These are phyloP conservation scores for Drosophila dunni DNA, from an alignment of 1,140 invertebrate species.

Conservation along the genomic window DNA sequence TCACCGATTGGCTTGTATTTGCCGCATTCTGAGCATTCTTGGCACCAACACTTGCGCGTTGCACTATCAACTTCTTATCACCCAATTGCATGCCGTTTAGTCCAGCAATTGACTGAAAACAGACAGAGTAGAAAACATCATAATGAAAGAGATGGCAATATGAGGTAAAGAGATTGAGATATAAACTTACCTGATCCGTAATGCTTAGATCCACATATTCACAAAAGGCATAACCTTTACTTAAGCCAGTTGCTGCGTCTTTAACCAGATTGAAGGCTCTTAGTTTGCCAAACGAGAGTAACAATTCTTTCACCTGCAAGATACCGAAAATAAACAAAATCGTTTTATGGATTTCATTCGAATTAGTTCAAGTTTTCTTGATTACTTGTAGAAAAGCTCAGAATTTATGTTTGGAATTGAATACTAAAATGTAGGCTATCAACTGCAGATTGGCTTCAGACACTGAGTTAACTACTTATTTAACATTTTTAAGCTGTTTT, in stretches of 20 bases:
- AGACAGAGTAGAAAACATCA: background rate
- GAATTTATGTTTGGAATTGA: too few species aligned
- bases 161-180: background rate
- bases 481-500: too few species aligned
- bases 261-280: constrained; percentile 99
- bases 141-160: background rate
- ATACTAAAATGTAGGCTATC: too few species aligned
- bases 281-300: constrained; percentile 98
- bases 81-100: constrained; percentile 99
- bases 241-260: constrained; percentile 98
- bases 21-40: constrained; percentile 92
- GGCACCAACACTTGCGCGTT: constrained; percentile 97
- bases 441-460: too few species aligned
- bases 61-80: constrained; percentile 99
- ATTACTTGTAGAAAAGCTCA: too few species aligned
- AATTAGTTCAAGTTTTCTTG: too few species aligned
- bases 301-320: constrained; percentile 95
- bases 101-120: constrained; percentile 95
- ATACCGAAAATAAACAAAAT: background rate
- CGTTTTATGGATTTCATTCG: too few species aligned
- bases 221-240: constrained; percentile 99
- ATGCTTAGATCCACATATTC: constrained; percentile 99
- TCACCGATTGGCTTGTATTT: constrained; percentile 90
- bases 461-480: too few species aligned
- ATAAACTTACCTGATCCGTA: constrained; percentile 94